Base-by-base conservation (phyloP, 2,888 invertebrate species). In the Amiota mariae region DNA sequence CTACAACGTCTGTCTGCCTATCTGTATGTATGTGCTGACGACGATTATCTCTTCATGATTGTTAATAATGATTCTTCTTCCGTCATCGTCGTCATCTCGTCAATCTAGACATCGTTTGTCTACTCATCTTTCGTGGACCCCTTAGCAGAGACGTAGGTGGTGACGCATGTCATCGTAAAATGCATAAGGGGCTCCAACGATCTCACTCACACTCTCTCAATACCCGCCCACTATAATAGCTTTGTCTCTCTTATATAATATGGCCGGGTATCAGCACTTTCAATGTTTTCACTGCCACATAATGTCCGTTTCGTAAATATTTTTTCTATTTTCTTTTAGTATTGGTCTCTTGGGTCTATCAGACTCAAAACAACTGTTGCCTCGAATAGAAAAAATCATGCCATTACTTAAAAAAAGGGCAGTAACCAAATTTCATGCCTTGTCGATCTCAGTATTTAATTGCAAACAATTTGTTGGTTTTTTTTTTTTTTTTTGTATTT, bases 151-250 rank as follows among this genome's bases (percentile, higher is more conserved):
- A 80, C 80, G 80, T 82, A 87, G 88, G 88, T 87, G 88, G 88
- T 85, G 85, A 87, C 88, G 87, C 86, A 82, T 88, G 88, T 88
- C 88, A 88, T 88, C 88, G 87, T 88, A 87, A 88, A 85, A 84
- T 87, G 81, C 81, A 77, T 80, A 70, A 78, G 78, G 79, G 82
- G 81, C 80, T 82, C 72, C 79, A 78, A 9, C 48, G 67, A 63
- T 49, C 67, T 66, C 36, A 36, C 36, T 36, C 36, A 36, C 8
- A 36, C 36, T 36, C 8, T 36, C 36, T 36, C 36, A 36, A 36
- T 4, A 36, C 6, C 36, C 36, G 36, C 36, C 36, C 36, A 36
- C 36, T 36, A 36, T 36, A 36, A 2, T 36, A 36, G 8, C 36
- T 36, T 2, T 6, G 36, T 20, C 18, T 20, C 51, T 10, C 54